Base-by-base conservation (phyloP, 2,888 invertebrate species). In the Psylliodes chrysocephalus region DNA sequence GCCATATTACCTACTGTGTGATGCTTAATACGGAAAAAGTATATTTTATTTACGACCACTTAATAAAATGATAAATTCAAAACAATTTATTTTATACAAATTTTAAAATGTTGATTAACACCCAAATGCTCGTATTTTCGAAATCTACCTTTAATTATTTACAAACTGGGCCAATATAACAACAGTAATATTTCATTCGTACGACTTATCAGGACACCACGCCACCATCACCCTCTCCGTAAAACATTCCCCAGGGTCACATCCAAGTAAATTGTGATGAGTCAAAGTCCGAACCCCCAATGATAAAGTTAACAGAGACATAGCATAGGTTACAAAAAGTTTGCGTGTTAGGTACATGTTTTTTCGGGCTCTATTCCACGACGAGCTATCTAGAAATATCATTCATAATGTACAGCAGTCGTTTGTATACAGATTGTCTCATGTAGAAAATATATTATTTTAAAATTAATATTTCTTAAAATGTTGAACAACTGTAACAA, bases 321-420 rank as follows among this genome's bases (percentile, higher is more conserved):
- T 49, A 53, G 18, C 44, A 60, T 49, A 53, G 18, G 54, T 46
- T 38, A 54, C 46, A 63, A 35, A 47, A 51, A 54, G 57, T 44
- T 62, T 60, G 66, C 66, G 66, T 66, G 66, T 66, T 47, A 51
- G 44, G 46, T 66, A 56, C 61, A 51, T 30, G 42, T 33, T 60
- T 54, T 65, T 66, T 66, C 28, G 52, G 42, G 12, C n/a, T 46
- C 59, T 38, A 57, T 38, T 38, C 38, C 44, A 46, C 17, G 57
- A 35, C 46, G 17, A n/a, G 56, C 57, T 63, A 57, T 63, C 49
- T 56, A 25, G 42, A 62, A 54, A 61, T 56, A 46, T 40, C 51
- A 60, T 64, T 56, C 22, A 64, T 56, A 64, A 64, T 61, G 35
- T 49, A 54, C 44, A 40, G 6, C 22, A n/a, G 12, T 8, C 46